Base-by-base conservation (phyloP, 2,113 vertebrate species). In the Rutilus rutilus region DNA sequence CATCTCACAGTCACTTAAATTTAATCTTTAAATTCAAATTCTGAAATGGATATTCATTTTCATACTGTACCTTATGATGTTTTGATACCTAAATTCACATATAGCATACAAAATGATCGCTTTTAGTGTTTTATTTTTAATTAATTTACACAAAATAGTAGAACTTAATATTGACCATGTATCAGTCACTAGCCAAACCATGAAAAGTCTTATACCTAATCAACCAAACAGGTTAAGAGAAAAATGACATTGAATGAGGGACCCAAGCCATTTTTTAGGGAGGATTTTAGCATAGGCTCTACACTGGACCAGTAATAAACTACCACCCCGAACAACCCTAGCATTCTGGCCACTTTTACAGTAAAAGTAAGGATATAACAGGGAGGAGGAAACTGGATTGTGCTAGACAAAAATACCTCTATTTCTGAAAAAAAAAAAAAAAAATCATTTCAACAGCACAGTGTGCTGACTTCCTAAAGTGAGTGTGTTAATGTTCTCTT, bases 391-490 rank as follows among this genome's bases (percentile, higher is more conserved):
- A 54, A 54, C 7, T 15, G 1, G 15, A 76, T 76, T 25, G n/a
- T 5, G 14, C 74, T 19, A 52, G 25, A 76, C 25, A 30, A 52
- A 30, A 76, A 52, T 4, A 21, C 33, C 5, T 71, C 19, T 39
- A 39, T 71, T 71, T 71, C 33, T 42, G 9, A 39, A 7, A 27
- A 23, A 45, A 2, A 10, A 2, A 2, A 11, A 39, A 78, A 15
- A 27, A 8, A 39, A 50, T 79, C 36, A 69, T 15, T 64, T 75
- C 23, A 82, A 82, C 73, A 71, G 64, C 71, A 83, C 79, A 73
- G 74, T 67, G 80, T 45, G 27, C 77, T 80, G 82, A 85, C 86
- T 85, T 73, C 76, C 83, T 71, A 59, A 86, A 86, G 65, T 15
- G 57, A 82, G 84, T 77, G 80, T 33, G 82, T 69, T 87, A 86